Evolutionary conservation across 1,140 invertebrate genomes (phyloP).

Genomic region (Panagrolaimus sp.): DNA sequence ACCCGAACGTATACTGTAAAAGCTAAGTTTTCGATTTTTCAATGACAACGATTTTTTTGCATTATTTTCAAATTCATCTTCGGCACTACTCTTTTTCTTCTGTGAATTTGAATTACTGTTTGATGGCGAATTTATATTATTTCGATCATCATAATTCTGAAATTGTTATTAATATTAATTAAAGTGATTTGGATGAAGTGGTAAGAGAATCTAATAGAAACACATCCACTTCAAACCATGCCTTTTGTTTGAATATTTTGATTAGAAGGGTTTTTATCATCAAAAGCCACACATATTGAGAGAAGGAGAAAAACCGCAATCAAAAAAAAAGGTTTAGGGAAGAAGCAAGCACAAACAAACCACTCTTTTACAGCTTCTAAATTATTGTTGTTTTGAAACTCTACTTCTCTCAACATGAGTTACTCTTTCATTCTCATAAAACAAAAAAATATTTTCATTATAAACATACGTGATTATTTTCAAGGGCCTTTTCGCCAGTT

Average conservation of each 20-base stretch:
- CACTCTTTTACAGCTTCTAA: too few relatives aligned
- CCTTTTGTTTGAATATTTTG: too few relatives aligned
- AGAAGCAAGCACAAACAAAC: too few relatives aligned
- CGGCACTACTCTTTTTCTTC: slow-evolving; percentile 34
- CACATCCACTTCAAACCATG: not conserved
- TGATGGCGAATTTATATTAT: slow-evolving; percentile 17
- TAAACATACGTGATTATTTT: slow-evolving; percentile 33
- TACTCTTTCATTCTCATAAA: slow-evolving; percentile 29
- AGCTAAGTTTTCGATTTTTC: slow-evolving; percentile 38
- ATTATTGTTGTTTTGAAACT: slow-evolving; percentile 26
- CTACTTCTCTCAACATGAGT: slow-evolving; percentile 42
- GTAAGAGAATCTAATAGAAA: not conserved
- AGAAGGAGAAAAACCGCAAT: not conserved
- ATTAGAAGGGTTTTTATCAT: too few relatives aligned
- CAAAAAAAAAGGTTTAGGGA: not conserved
- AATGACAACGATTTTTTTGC: slow-evolving; percentile 33
- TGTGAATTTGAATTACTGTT: slow-evolving; percentile 5
- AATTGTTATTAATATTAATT: too few relatives aligned
- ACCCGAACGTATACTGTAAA: slow-evolving; percentile 65
- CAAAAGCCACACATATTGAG: too few relatives aligned
- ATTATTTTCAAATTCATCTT: slow-evolving; percentile 33
- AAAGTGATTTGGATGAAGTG: too few relatives aligned
- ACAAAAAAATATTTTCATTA: not conserved
- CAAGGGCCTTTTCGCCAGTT: slow-evolving; percentile 41
- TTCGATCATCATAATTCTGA: slow-evolving; percentile 11